phyloP scores from a whole-genome alignment of 2,888 invertebrate genomes.

The Lithodes maja region DNA sequence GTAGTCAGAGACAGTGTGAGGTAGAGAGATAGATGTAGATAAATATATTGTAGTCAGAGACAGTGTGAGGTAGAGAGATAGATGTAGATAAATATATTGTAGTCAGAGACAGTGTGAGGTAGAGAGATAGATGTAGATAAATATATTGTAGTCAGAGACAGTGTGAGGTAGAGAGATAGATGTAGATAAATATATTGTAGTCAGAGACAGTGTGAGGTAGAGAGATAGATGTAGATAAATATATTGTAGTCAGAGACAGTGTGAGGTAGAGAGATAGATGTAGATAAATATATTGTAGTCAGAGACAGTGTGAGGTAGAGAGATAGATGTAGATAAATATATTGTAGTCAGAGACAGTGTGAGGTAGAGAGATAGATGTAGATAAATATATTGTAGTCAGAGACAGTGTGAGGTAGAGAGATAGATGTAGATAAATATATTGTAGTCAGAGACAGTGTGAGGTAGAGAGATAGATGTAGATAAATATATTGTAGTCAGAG shows the following conservation, averaged over 20 bases:
- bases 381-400: not conserved
- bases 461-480: not conserved
- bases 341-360: not conserved
- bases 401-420: not conserved
- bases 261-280: not conserved
- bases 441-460: not conserved
- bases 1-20: not conserved
- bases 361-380: not conserved
- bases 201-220: not conserved
- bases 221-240: not conserved
- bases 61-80: not conserved
- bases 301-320: not conserved
- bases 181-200: not conserved
- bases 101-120: not conserved
- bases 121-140: not conserved
- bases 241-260: not conserved
- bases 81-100: not conserved
- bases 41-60: not conserved
- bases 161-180: not conserved
- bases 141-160: not conserved
- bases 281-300: not conserved
- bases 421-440: not conserved
- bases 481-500: not conserved
- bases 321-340: not conserved
- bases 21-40: not conserved